phyloP scores from a whole-genome alignment of 2,113 vertebrate genomes.

The Dinomys branickii region DNA sequence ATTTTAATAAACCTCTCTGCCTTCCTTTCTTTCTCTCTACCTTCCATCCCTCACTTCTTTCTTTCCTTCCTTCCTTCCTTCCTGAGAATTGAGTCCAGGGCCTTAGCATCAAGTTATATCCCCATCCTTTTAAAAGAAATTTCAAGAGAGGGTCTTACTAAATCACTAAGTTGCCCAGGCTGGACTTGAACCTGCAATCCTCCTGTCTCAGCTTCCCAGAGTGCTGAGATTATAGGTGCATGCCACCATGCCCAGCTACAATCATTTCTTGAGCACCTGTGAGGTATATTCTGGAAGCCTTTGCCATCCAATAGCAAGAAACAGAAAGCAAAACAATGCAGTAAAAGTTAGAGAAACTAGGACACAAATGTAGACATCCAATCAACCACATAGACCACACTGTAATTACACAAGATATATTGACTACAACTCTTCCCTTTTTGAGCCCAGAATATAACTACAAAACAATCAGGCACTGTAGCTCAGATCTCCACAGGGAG shows the following conservation, averaged over 20 bases:
- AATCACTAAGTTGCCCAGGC: background rate
- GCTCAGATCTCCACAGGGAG: background rate
- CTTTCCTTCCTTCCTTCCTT: no score
- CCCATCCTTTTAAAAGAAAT: background rate
- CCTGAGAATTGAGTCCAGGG: background rate
- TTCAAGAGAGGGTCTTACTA: background rate
- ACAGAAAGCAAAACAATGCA: background rate
- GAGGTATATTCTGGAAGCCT: background rate
- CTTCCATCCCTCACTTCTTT: fast-evolving
- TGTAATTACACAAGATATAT: background rate
- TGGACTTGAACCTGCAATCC: background rate
- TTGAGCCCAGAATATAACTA: background rate
- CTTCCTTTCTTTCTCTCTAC: background rate
- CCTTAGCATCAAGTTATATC: background rate
- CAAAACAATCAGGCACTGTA: background rate
- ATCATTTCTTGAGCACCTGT: background rate
- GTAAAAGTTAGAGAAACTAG: background rate
- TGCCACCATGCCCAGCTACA: background rate
- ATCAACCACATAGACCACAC: background rate
- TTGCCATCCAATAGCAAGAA: background rate
- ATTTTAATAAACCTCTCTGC: background rate
- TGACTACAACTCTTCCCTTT: background rate
- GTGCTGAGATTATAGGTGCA: background rate
- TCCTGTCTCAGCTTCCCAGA: background rate
- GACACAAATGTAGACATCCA: background rate